Evolutionary conservation across 2,113 vertebrate genomes (phyloP).

Genomic region (Pteronura brasiliensis): DNA sequence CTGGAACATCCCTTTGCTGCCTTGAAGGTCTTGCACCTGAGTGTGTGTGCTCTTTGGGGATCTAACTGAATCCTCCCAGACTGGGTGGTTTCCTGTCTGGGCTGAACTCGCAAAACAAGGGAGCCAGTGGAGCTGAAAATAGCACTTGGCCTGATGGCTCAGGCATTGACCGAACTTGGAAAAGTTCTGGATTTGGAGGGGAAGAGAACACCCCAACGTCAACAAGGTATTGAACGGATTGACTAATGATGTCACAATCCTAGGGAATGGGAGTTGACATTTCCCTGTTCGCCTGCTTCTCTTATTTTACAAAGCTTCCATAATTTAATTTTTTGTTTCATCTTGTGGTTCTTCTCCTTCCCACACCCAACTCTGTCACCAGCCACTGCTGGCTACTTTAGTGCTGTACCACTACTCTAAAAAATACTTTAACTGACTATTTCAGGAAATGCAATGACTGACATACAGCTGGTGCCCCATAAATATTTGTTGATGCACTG

Average conservation of each 20-base stretch:
- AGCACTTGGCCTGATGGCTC: constrained; percentile 27
- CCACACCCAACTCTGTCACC: background rate
- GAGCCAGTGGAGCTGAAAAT: constrained; percentile 67
- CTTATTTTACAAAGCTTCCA: background rate
- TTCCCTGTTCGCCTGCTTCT: constrained; percentile 8
- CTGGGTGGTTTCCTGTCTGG: constrained; percentile 83
- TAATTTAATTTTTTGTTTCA: constrained; percentile 39
- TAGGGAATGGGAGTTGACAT: background rate
- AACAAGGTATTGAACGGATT: background rate
- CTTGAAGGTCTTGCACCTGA: constrained; percentile 73
- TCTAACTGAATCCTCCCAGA: constrained; percentile 68
- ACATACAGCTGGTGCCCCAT: background rate
- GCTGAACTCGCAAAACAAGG: constrained; percentile 76
- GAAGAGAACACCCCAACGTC: constrained; percentile 6
- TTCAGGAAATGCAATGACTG: background rate
- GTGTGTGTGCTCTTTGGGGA: constrained; percentile 69
- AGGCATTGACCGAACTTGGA: constrained; percentile 48
- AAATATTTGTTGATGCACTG: background rate
- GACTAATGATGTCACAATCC: background rate
- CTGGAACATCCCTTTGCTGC: background rate
- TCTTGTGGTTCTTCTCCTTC: background rate
- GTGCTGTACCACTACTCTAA: background rate
- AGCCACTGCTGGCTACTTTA: background rate
- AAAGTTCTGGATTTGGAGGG: constrained; percentile 45
- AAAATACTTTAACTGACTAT: background rate